Base-by-base conservation (phyloP, 2,797 vertebrate species). In the Sebastes elongatus region DNA sequence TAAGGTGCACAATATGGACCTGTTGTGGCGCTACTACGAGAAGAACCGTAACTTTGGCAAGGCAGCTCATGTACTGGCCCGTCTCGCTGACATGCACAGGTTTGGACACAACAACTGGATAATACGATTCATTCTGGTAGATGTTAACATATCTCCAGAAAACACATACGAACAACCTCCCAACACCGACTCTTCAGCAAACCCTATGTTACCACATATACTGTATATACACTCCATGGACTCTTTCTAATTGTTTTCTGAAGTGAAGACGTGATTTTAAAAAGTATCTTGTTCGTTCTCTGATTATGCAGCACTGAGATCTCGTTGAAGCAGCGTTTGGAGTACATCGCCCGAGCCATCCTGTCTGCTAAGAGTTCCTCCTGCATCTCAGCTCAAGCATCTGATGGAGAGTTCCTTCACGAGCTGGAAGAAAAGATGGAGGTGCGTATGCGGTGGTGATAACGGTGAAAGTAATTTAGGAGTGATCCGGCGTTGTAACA, bases 341-440 rank as follows among this genome's bases (percentile, higher is more conserved):
- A 99, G 87, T 99, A 99, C 79, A 97, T 99, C 32, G 98, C 98
- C 55, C 95, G 98, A 76, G 98, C 99, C 84, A 99, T 99, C 89
- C 95, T 99, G 80, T 99, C 98, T 60, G 98, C 99, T 6, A 99
- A 98, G 95, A 99, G 99, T 79, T 99, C 97, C 38, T 98, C 98
- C 68, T 95, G 96, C 38, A 93, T 98, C 86, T 97, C 97, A 0
- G 96, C 97, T 2, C 95, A 97, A 89, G 97, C 97, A n/a, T 96
- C 98, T 3, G 97, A 99, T 27, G 98, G 99, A 27, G 98, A 99
- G 95, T 99, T 99, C 83, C 95, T 99, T n/a, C 98, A 99, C 57
- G 98, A 99, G 77, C 93, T 99, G 70, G 98, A 99, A 86, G 98
- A 99, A 84, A 99, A 98, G 92, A 99, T 99, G 98, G 98, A 99